These are phyloP conservation scores for Triplophysa siluroides DNA, from an alignment of 2,113 vertebrate species.

Conservation along the genomic window DNA sequence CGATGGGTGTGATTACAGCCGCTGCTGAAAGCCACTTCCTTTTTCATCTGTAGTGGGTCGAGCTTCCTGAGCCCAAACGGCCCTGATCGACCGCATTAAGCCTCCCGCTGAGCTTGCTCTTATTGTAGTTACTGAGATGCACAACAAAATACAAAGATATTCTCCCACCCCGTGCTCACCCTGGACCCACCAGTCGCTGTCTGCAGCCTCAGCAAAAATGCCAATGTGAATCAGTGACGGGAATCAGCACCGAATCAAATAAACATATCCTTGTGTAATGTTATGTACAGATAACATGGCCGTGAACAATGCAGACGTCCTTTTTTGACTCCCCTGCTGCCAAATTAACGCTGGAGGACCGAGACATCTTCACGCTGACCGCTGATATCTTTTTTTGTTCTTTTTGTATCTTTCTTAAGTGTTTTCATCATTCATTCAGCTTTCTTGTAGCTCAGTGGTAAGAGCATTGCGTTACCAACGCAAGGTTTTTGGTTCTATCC, in stretches of 20 bases:
- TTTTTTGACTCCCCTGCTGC: conserved; percentile 43
- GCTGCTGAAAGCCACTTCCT: conserved; percentile 56
- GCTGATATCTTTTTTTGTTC: conserved; percentile 64
- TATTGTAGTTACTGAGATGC: conserved; percentile 56
- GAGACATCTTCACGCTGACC: conserved; percentile 52
- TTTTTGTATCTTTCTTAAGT: too few species aligned
- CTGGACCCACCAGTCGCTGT: conserved; percentile 16
- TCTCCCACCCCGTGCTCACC: conserved; percentile 19
- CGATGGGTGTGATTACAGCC: conserved; percentile 60
- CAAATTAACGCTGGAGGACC: conserved; percentile 49
- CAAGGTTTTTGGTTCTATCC: too few species aligned
- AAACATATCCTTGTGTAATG: conserved; percentile 50
- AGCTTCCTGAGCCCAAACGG: conserved; percentile 40
- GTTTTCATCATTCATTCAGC: too few species aligned
- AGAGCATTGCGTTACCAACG: too few species aligned
- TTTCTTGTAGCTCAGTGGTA: too few species aligned
- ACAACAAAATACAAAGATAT: conserved; percentile 24
- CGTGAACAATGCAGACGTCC: conserved; percentile 59
- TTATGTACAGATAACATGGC: conserved; percentile 44
- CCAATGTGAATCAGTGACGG: neutral
- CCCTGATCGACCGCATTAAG: conserved; percentile 52
- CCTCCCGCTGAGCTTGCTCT: conserved; percentile 54
- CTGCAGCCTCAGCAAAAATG: conserved; percentile 48
- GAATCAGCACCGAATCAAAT: conserved; percentile 51
- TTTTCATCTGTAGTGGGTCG: conserved; percentile 56